Percentiles rank a stretch among this genome's conserved stretches.
Evolutionary conservation across 2,888 invertebrate genomes (phyloP).

Genomic region (Lycophotia porphyrea): DNA sequence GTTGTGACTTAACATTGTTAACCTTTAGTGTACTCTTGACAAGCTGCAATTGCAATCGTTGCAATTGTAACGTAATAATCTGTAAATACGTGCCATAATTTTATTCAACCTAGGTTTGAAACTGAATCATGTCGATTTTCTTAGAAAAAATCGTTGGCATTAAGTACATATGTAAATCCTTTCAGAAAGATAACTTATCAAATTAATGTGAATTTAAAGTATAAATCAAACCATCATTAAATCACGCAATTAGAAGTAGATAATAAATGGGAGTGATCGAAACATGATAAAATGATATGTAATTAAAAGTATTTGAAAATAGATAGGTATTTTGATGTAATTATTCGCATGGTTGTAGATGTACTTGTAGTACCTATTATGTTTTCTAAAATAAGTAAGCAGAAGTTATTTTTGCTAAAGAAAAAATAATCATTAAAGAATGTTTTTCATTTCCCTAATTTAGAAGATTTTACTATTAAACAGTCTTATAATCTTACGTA

Average conservation of each 20-base stretch:
- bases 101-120: background rate
- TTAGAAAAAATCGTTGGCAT: conserved; percentile 24
- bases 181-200: conserved; percentile 20
- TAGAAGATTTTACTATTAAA: background rate
- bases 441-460: background rate
- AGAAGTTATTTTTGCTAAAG: background rate
- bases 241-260: conserved; percentile 10
- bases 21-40: background rate
- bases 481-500: background rate
- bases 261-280: background rate
- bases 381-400: no score
- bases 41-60: no score
- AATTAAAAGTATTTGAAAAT: background rate
- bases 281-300: background rate
- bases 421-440: background rate
- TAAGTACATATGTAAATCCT: no score
- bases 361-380: no score
- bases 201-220: background rate
- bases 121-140: conserved; percentile 9
- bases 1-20: background rate
- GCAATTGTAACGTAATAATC: background rate
- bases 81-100: conserved; percentile 3
- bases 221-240: background rate
- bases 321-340: background rate
- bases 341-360: background rate